Evolutionary conservation across 2,888 invertebrate genomes (phyloP), one percentile per base, ranked within the genome.

Genomic region (Eledone cirrhosa): DNA sequence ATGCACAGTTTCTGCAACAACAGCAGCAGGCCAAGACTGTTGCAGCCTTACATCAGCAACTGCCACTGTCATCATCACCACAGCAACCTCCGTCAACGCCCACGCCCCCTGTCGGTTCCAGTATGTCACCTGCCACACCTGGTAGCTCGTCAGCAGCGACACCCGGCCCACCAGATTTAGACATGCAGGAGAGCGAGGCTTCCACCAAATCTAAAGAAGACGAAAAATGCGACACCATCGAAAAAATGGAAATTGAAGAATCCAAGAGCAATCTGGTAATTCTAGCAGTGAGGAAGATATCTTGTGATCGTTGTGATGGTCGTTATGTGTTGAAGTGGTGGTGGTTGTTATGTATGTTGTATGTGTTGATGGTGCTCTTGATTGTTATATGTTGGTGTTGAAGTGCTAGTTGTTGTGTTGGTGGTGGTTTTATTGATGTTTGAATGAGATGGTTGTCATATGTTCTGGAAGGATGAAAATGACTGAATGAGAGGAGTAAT

Each of bases 1-100:
- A 88, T 78, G 84, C 86, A 63, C 87, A 88, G 81, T 81, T 85
- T 72, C 48, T 85, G 41, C 83, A 84, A 74, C 86, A 87, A 79
- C 87, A 86, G 79, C 79, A 78, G 14, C 78, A 78, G 63, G 72
- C 72, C 8, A 41, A 31, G 2, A 41, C 72, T 16, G 72, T 31
- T n/a, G 72, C 72, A 31, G 72, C 72, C 8, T n/a, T 41, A 7
- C 72, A 72, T 11, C 72, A 72, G 16, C 72, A 72, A 8, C 31
- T 41, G 7, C 33, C 72, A 22, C 31, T 41, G n/a, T 72, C 72
- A 22, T 31, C 72, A 22, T 72, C 72, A 5, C 72, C 72, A 13
- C 72, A 72, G 13, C 72, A 72, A 72, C 72, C 72, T 72, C 31
- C 72, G 41, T 41, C 72, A n/a, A 72, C 72, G 22, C 72, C 72